Evolutionary conservation across 30 jellyfish, hydroid and myxozoan species (phyloP).

Genomic region (Pelagia noctiluca): DNA sequence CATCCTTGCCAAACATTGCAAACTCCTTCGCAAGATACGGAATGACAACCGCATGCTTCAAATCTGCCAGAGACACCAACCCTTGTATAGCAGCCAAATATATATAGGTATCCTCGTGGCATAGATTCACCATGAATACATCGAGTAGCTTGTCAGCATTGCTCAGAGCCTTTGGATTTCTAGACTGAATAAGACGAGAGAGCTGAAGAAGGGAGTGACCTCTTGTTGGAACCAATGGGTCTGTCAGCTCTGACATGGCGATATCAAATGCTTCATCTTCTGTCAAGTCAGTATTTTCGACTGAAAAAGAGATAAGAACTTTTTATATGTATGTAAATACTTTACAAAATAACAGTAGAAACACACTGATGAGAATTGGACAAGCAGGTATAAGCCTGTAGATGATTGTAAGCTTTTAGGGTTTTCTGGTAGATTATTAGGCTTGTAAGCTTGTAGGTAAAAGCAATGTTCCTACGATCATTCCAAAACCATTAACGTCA

Average conservation of each 20-base stretch:
- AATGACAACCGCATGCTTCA: conserved; percentile 56
- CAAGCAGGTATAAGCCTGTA: no score
- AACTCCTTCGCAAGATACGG: conserved; percentile 82
- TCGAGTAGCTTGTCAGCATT: conserved; percentile 49
- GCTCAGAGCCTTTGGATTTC: conserved; percentile 61
- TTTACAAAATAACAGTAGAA: no score
- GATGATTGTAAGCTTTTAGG: no score
- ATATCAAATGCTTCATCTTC: conserved; percentile 44
- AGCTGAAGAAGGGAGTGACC: conserved; percentile 87
- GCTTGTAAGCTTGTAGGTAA: no score
- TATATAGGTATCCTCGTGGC: conserved; percentile 81
- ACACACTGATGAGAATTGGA: no score
- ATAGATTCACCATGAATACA: conserved; percentile 59
- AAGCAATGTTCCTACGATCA: no score
- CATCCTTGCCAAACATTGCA: conserved; percentile 39
- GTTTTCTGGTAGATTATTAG: no score
- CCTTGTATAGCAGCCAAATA: conserved; percentile 88
- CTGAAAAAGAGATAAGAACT: no score
- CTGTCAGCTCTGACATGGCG: conserved; percentile 72
- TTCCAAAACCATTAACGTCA: no score
- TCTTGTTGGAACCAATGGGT: conserved; percentile 84
- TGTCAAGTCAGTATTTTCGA: background rate
- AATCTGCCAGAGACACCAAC: conserved; percentile 41
- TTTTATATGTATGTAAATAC: no score
- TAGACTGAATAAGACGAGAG: conserved; percentile 45